These are phyloP conservation scores for Centruroides sculpturatus DNA, from an alignment of 1,140 invertebrate species.

Conservation along the genomic window DNA sequence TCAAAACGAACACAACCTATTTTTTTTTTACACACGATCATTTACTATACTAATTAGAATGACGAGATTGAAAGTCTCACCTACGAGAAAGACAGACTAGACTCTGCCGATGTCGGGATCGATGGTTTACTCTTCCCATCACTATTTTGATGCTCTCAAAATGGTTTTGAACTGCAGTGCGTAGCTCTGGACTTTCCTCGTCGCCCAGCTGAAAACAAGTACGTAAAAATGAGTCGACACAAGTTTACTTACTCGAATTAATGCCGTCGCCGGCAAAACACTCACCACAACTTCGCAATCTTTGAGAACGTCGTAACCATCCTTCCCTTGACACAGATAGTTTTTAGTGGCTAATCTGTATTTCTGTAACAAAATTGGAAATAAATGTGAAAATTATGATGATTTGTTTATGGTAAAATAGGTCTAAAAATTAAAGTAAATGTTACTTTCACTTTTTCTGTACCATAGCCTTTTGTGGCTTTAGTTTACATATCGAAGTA, in stretches of 20 bases:
- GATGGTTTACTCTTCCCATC: slow-evolving; percentile 46
- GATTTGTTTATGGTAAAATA: no score
- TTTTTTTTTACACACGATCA: no score
- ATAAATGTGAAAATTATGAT: no score
- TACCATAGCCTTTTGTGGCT: no score
- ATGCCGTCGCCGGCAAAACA: slow-evolving; percentile 1
- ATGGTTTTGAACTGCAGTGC: slow-evolving; percentile 70
- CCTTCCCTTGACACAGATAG: slow-evolving; percentile 54
- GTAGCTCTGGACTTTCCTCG: slow-evolving; percentile 65
- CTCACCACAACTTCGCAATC: slow-evolving; percentile 52
- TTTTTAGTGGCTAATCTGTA: slow-evolving; percentile 69
- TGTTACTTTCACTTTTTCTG: no score
- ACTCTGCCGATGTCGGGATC: slow-evolving; percentile 65
- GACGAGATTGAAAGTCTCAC: slow-evolving; percentile 25
- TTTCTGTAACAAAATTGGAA: slow-evolving; percentile 22
- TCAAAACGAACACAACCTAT: no score
- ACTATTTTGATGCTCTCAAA: slow-evolving; percentile 69
- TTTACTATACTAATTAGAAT: no score
- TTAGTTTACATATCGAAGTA: no score
- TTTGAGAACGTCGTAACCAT: slow-evolving; percentile 68
- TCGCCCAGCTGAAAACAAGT: slow-evolving; percentile 45
- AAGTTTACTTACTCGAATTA: no score
- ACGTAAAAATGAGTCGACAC: no score
- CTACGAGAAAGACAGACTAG: slow-evolving; percentile 58
- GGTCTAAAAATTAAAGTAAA: no score